Percentiles rank a stretch among this genome's conserved stretches.
These are phyloP conservation scores for Eupithecia inturbata DNA, from an alignment of 2,888 invertebrate genomes.

Conservation along the genomic window DNA sequence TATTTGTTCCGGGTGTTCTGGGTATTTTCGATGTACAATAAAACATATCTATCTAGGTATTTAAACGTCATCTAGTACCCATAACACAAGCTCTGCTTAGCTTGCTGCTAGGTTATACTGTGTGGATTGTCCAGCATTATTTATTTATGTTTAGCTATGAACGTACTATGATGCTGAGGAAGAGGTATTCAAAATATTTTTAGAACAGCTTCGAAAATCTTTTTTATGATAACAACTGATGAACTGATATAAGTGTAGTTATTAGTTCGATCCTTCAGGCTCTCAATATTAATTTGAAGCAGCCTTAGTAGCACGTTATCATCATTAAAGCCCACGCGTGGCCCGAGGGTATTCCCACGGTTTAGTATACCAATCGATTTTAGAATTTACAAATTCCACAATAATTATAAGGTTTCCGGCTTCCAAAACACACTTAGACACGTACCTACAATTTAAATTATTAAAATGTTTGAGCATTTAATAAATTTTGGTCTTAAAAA, in stretches of 20 bases:
- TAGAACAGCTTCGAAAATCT: not conserved
- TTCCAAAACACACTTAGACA: not conserved
- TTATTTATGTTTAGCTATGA: no score
- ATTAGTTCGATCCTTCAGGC: conserved; percentile 28
- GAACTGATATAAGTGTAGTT: no score
- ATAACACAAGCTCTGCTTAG: no score
- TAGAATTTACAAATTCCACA: conserved; percentile 39
- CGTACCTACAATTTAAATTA: not conserved
- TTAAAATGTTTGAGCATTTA: not conserved
- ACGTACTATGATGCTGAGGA: no score
- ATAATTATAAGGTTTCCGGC: conserved; percentile 34
- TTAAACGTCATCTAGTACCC: no score
- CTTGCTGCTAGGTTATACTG: no score
- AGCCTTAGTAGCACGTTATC: conserved; percentile 33
- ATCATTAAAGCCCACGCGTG: conserved; percentile 31
- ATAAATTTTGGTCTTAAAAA: not conserved
- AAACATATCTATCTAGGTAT: no score
- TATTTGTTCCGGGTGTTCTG: no score
- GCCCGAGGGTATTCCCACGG: conserved; percentile 43
- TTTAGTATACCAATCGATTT: conserved; percentile 25
- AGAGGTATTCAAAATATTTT: not conserved
- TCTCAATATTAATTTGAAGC: conserved; percentile 37
- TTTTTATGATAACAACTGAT: not conserved
- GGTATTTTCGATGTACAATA: no score
- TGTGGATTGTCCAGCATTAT: no score